Evolutionary conservation across 2,888 invertebrate genomes (phyloP), one percentile per base, ranked within the genome.

Genomic region (Habroteleia sp.): DNA sequence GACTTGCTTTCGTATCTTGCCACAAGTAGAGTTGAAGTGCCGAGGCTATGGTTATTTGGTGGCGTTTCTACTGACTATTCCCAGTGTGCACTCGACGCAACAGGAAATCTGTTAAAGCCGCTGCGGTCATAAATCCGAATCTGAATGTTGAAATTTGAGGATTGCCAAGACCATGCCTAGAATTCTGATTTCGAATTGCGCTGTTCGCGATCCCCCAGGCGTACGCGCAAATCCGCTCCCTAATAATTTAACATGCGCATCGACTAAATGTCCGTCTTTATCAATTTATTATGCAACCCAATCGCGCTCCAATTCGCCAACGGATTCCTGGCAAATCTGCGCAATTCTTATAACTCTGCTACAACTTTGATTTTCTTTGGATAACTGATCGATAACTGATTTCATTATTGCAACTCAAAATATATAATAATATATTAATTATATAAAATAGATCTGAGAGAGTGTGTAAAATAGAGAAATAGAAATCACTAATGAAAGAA

Each of bases 261-360:
- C 74, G 56, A 74, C 58, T 73, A 71, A 74, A 77, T 46, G 74
- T 74, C 71, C 71, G 52, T 76, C 69, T 73, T 65, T 60, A 74
- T 71, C 71, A 76, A 74, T 74, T 71, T 74, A 62, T 66, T 62
- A 44, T 58, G 58, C 35, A 48, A 42, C 20, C 65, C 20, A 54
- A 35, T 42, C 50, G 60, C 52, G 35, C 50, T 52, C 41, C 41
- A 35, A 44, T 63, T 31, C 16, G 31, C 33, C 31, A 7, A 5
- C 41, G 8, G 2, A 27, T 60, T 23, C 27, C 23, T 20, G 20
- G 20, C 20, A 4, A n/a, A n/a, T n/a, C n/a, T n/a, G n/a, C n/a
- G n/a, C n/a, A n/a, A n/a, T n/a, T n/a, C n/a, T n/a, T n/a, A n/a
- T n/a, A n/a, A n/a, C n/a, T n/a, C n/a, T n/a, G n/a, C n/a, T n/a